Evolutionary conservation across 2,113 vertebrate species (phyloP).

Genomic region (Hoplias malabaricus): DNA sequence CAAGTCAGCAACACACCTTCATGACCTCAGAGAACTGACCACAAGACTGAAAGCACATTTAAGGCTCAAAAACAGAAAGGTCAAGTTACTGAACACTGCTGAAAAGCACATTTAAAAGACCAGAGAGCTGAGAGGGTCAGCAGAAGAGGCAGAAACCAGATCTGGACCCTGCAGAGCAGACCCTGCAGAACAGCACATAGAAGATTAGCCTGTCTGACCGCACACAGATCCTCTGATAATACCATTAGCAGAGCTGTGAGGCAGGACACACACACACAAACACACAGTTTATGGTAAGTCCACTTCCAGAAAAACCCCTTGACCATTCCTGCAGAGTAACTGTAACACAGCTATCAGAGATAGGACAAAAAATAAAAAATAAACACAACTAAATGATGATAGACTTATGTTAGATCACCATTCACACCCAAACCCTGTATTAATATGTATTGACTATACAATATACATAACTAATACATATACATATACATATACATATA

Average conservation of each 20-base stretch:
- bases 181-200: neutral
- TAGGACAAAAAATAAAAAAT: neutral
- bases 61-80: neutral
- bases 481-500: constrained; percentile 25
- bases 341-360: neutral
- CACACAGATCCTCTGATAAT: constrained; percentile 22
- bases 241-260: constrained; percentile 21
- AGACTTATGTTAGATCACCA: too few species aligned
- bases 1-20: neutral
- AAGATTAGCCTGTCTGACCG: constrained; percentile 32
- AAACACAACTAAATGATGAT: neutral
- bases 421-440: too few species aligned
- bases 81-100: neutral
- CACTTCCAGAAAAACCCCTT: constrained; percentile 5
- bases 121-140: constrained; percentile 5
- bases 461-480: neutral
- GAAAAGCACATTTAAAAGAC: neutral
- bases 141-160: constrained; percentile 28
- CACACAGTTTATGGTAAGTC: too few species aligned
- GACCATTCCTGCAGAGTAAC: too few species aligned
- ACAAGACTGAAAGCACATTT: neutral
- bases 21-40: neutral
- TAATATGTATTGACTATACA: too few species aligned
- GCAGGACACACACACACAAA: neutral
- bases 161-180: constrained; percentile 4